Evolutionary conservation across 2,113 vertebrate species (phyloP), one percentile per base, ranked within the genome.

Genomic region (western clawed frog (Xenopus tropicalis)): DNA sequence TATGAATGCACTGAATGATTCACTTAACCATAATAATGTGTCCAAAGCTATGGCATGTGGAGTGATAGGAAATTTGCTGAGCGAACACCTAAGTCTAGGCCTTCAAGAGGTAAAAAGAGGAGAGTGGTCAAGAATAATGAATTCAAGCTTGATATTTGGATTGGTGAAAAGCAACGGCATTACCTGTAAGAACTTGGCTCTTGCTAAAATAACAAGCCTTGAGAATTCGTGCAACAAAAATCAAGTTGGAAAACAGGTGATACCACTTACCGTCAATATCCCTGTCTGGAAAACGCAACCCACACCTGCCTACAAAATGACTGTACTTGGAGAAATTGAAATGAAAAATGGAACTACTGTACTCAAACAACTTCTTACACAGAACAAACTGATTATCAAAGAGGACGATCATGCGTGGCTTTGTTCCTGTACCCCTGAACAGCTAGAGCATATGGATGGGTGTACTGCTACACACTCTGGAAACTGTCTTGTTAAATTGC

Each of bases 121-220:
- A 58, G 21, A n/a, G 21, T 58, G 56, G 56, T n/a, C 56, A 58
- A 58, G 14, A 19, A 58, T 58, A 54, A 58, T 58, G n/a, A 58
- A 58, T 19, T 58, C 21, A 21, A 20, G 11, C 12, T 21, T 58
- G 19, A 12, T 21, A 11, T n/a, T 19, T 20, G 11, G 21, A 14
- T 22, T 21, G 56, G 17, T 22, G 10, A 37, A 6, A 37, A 37
- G 10, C 16, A 11, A 46, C 14, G 44, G 44, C 11, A 46, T 46
- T 46, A 46, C 44, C 44, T 46, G 44, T 46, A 46, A 58, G 19
- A 58, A 58, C 56, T 58, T 58, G 19, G 56, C 56, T 8, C 14
- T 58, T 58, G n/a, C 56, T n/a, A 14, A 58, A 58, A 22, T 58
- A 58, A n/a, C 11, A 58, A 58, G 4, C 56, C 56, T 58, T n/a